Evolutionary conservation across 2,888 invertebrate species (phyloP), one percentile per base, ranked within the genome.

Genomic region (Sarcophaga variegata): DNA sequence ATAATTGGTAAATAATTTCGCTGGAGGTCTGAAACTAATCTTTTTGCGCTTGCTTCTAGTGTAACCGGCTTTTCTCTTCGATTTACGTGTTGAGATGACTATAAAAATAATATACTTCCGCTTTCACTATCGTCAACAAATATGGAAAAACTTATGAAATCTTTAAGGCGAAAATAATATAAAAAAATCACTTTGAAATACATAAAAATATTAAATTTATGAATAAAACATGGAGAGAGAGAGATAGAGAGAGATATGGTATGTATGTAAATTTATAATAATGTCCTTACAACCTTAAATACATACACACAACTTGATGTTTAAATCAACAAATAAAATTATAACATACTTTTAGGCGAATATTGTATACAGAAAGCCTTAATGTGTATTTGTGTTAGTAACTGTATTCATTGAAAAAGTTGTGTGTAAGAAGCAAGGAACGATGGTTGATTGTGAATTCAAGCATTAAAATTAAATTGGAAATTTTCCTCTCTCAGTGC

Each of bases 381-480:
- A 49, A 25, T 63, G 64, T 27, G 54, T 66, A 12, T n/a, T 63
- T 62, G 37, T 12, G 25, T 74, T 22, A n/a, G 27, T 37, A 14
- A n/a, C 27, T 45, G 20, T 4, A 25, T 22, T 17, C 6, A 25
- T 14, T 25, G 54, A 54, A 59, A 27, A 10, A n/a, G 0, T 14
- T 27, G 37, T 37, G 63, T 49, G 47, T 37, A 37, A 37, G 37
- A 37, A 37, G 37, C 37, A 37, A 37, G 8, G 2, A 37, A 2
- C 37, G 10, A 37, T 37, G 54, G 59, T 49, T 45, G 17, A 25
- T 25, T 82, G 76, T 76, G 54, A 25, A 82, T 47, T 82, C 70
- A 82, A 49, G 76, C 37, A 64, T 70, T 64, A 76, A 82, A 82
- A 82, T 63, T 75, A 82, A 82, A 82, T 82, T 82, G 64, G 37